Evolutionary conservation across 2,888 invertebrate genomes (phyloP), one percentile per base, ranked within the genome.

Genomic region (Rhorus exstirpatorius): DNA sequence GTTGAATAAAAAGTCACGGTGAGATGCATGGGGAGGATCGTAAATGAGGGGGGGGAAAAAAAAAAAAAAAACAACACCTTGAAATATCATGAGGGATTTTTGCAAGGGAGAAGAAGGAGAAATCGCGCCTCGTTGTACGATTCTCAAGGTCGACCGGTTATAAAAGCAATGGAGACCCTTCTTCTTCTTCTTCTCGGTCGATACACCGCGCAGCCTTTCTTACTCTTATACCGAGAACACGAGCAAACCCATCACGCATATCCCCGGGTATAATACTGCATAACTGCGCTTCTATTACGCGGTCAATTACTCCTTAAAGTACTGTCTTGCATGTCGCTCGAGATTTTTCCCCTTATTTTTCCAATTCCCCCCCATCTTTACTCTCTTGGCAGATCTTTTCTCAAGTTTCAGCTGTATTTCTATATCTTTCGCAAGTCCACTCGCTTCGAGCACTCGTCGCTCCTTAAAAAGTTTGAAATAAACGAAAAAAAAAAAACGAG

Each of bases 71-170:
- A n/a, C n/a, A 31, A 31, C 2, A 31, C 2, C 31, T 31, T 6
- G 31, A 31, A 6, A 31, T 31, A 2, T 2, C 31, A 31, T 24
- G 21, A 10, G 44, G n/a, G 17, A 49, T 8, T 31, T 10, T 38
- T 19, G 71, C 58, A 60, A 31, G 60, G 72, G 58, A 58, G 21
- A 53, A 24, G n/a, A 53, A 31, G 35, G 82, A 90, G 87, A 88
- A 90, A 91, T 91, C 89, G 86, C 46, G 6, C 24, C 19, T n/a
- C 35, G 72, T 51, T 88, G 88, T 91, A 79, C 87, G 86, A 88
- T 90, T 90, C 90, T 90, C 91, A 91, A 91, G 91, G 91, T 89
- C 91, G 89, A 91, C 91, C 90, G 86, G 91, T 90, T 70, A 63
- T 17, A 26, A n/a, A n/a, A 44, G 79, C 63, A 60, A 63, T 63